Base-by-base conservation (phyloP, 2,888 invertebrate genomes). In the Chaetogeoica ovagalla region DNA sequence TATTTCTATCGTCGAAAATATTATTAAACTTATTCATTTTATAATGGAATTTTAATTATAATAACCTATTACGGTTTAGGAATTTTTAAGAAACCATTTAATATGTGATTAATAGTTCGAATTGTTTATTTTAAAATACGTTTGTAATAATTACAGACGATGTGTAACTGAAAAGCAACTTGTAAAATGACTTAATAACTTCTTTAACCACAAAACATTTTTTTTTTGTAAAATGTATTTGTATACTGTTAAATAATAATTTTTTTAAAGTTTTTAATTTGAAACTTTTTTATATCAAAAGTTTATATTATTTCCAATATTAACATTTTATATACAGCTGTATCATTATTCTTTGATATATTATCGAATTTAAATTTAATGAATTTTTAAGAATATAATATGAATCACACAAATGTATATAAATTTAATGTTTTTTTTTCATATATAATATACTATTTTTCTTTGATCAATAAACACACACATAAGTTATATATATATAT, bases 231-330 rank as follows among this genome's bases (percentile, higher is more conserved):
- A 21, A 59, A 71, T 71, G 19, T 59, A 17, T 1, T 48, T 15
- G 48, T 48, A 30, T 30, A 21, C 21, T 23, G 30, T 23, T 72
- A 60, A 62, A 72, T 60, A n/a, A n/a, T 43, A 68, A 72, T 72
- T 62, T 72, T 60, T 72, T 60, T 21, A 48, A 72, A 21, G 11
- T 21, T 71, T 72, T 60, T 19, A 19, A 23, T 43, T 30, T 23
- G 2, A 48, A 62, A 48, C 13, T 62, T 62, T 72, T 72, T 23
- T 30, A 48, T 62, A 48, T 62, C n/a, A n/a, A 7, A 21, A 72
- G 43, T 60, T 48, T 48, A 62, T 30, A 19, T 30, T 30, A 30
- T 11, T 60, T 60, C 4, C 30, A 19, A 8, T 62, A 17, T 55
- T 55, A 37, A 23, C 23, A 19, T 23, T n/a, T 19, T 19, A 52